phyloP scores from a whole-genome alignment of 2,113 vertebrate genomes.

The Ginglymostoma cirratum region DNA sequence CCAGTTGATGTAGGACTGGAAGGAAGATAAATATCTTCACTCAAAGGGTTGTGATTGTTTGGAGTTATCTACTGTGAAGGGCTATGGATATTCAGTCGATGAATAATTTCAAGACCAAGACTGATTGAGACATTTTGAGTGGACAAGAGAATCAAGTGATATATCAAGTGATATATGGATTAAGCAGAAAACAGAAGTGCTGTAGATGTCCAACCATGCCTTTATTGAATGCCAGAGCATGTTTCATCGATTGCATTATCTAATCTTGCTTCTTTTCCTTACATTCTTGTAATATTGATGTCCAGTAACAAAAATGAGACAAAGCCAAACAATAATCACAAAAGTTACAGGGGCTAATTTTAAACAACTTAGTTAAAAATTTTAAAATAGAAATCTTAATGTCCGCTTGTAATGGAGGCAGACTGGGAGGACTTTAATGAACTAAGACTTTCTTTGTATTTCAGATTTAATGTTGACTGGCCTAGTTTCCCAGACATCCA shows the following conservation, averaged over 20 bases:
- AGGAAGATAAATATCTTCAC: no score
- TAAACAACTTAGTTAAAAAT: background rate
- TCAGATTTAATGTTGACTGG: background rate
- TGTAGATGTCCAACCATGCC: no score
- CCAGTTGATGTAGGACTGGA: no score
- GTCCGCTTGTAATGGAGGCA: background rate
- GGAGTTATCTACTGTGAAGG: no score
- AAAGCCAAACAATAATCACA: background rate
- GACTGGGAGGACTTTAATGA: background rate
- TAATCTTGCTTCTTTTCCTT: background rate
- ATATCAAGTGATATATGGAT: no score
- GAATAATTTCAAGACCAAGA: no score
- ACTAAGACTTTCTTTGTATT: background rate
- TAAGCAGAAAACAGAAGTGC: no score
- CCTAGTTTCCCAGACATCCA: background rate
- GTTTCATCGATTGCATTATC: background rate
- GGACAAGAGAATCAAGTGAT: no score
- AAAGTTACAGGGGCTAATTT: background rate
- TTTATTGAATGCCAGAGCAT: no score
- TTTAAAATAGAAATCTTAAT: background rate
- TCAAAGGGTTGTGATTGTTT: no score
- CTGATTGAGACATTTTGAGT: no score
- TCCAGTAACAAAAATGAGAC: background rate
- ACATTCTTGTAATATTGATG: background rate
- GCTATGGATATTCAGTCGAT: no score